Base-by-base conservation (phyloP, 2,888 invertebrate genomes). In the Parnassius glacialis region DNA sequence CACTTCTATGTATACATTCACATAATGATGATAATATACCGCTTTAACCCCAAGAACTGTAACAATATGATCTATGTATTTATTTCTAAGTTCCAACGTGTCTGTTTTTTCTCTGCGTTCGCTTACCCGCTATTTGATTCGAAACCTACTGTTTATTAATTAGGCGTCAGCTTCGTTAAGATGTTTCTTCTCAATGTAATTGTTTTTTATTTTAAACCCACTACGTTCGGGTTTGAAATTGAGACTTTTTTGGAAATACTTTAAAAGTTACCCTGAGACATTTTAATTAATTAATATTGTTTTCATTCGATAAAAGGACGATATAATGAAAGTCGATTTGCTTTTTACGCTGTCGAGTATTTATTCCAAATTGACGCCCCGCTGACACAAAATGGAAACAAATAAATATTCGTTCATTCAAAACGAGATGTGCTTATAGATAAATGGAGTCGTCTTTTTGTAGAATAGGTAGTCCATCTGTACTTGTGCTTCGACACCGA, bases 101-200 rank as follows among this genome's bases (percentile, higher is more conserved):
- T 73, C 72, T 78, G 68, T 70, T 76, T 87, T 87, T 87, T 82
- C 86, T 87, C 83, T 81, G 73, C 70, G 62, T 65, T 70, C 59
- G 67, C 62, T 54, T 70, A 72, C 82, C 83, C 76, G 80, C 83
- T 84, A 81, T 73, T 81, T 78, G 71, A 73, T 74, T 74, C 73
- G 75, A 70, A 70, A 70, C 67, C 72, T 70, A 68, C 64, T 63
- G 66, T 65, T 67, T 66, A 70, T 69, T 72, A 73, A 73, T 73
- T 72, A 72, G 71, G 68, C 72, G 76, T 73, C 66, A 73, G 76
- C 70, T 81, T 77, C 78, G 67, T 81, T 81, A 82, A 80, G 74
- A 77, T 70, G 68, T 67, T 71, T 69, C 68, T 78, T 74, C 66
- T 52, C 64, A 65, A 64, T 67, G 61, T 66, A 61, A 68, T 67